Evolutionary conservation across 37 sponge, comb jelly and placozoan genomes (phyloP).

Genomic region (Aplysina aerophoba): DNA sequence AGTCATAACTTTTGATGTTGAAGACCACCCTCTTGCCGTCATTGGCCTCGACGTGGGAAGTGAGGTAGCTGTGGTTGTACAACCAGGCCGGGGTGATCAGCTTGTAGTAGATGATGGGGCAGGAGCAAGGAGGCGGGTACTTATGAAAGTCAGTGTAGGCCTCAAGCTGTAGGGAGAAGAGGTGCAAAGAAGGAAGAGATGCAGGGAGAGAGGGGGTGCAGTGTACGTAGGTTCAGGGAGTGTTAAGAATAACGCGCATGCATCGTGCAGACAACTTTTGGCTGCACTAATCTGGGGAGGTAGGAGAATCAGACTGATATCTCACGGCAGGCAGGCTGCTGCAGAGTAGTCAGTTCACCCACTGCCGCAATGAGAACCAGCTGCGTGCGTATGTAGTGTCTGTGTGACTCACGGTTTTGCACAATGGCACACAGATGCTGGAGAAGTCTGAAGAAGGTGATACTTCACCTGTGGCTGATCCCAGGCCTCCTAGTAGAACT

Average conservation of each 20-base stretch:
- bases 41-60: background rate
- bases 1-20: background rate
- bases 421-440: constrained; percentile 23
- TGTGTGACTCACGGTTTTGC: background rate
- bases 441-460: too few relatives aligned
- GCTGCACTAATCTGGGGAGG: too few relatives aligned
- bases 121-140: background rate
- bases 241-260: too few relatives aligned
- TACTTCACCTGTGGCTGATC: too few relatives aligned
- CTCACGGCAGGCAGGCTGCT: too few relatives aligned
- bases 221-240: background rate
- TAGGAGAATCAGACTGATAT: too few relatives aligned
- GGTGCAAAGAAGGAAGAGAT: too few relatives aligned
- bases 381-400: background rate
- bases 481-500: too few relatives aligned
- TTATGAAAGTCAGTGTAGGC: background rate
- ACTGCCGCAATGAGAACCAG: background rate
- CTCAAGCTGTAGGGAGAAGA: too few relatives aligned
- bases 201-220: too few relatives aligned
- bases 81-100: constrained; percentile 4
- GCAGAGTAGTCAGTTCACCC: too few relatives aligned
- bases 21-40: background rate
- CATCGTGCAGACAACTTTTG: too few relatives aligned
- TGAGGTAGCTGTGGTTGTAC: background rate
- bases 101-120: background rate